Conservation (phyloP, 2,797 vertebrate species). For the Enteromius viviparus region DNA sequence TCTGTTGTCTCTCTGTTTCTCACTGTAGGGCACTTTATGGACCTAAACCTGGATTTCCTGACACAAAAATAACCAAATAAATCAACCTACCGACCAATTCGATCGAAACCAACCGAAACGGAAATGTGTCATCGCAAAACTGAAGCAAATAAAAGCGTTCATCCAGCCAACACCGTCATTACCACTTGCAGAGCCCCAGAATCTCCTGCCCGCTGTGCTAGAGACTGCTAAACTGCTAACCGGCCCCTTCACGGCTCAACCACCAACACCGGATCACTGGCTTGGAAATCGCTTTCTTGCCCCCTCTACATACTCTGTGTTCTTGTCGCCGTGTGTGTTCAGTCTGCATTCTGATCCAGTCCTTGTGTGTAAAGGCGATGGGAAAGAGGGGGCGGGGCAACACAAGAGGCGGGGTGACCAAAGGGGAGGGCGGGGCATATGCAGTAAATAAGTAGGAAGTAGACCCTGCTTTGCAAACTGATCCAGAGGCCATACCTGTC, state of each 20-base stretch:
- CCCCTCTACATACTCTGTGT: conserved; percentile 27
- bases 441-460: background rate
- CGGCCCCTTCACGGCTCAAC: conserved; percentile 18
- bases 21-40: conserved; percentile 68
- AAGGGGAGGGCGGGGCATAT: background rate
- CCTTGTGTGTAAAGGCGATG: conserved; percentile 26
- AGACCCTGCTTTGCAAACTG: conserved; percentile 7
- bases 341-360: conserved; percentile 7
- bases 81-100: conserved; percentile 69
- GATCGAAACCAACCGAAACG: conserved; percentile 58
- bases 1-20: conserved; percentile 25
- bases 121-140: conserved; percentile 65
- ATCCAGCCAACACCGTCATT: conserved; percentile 57
- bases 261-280: conserved; percentile 32
- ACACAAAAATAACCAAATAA: conserved; percentile 74
- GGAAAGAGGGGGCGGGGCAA: conserved; percentile 29
- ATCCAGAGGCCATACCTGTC: conserved; percentile 33
- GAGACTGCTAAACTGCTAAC: conserved; percentile 45
- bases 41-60: conserved; percentile 69
- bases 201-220: conserved; percentile 43
- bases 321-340: conserved; percentile 23
- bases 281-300: conserved; percentile 26
- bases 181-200: conserved; percentile 59
- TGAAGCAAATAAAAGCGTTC: conserved; percentile 67
- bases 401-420: background rate